Evolutionary conservation across 2,888 invertebrate species (phyloP), one percentile per base, ranked within the genome.

Genomic region (Graphium colonna): DNA sequence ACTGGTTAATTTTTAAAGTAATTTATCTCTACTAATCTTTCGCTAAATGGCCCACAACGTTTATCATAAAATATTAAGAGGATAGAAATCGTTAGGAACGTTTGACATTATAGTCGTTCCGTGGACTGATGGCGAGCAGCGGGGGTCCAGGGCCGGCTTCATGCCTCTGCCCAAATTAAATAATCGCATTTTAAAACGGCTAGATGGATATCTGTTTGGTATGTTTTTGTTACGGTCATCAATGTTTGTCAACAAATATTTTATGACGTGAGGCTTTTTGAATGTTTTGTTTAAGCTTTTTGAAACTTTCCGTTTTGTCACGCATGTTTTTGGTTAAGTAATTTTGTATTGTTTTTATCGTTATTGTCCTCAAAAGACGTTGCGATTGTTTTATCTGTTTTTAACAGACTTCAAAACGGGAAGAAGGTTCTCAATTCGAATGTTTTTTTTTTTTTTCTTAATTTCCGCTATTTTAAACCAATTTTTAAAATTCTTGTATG

Each of bases 121-220:
- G 81, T 75, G 78, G 75, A 71, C 69, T 70, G 64, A 33, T 58
- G 62, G 54, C 52, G 47, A 71, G 44, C 81, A 57, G 74, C 79
- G 64, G 82, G 84, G 78, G 73, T 68, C 69, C 71, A 50, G 65
- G 68, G 63, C 73, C 69, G 68, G 60, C 62, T 67, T 60, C 68
- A 69, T 69, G 68, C 73, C 65, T 63, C 57, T 69, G 68, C 65
- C 72, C 78, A 78, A 78, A 79, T 82, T 83, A 76, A 82, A 81
- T 83, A 82, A 83, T 80, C 79, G 75, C 74, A 61, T 71, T 74
- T 69, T 67, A 67, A 71, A 69, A 61, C 60, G 41, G 51, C 43
- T 55, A 55, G 46, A 55, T 50, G 45, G 50, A 50, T 50, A 33
- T 49, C 44, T 44, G 16, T 41, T 26, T 17, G 39, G 38, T 12